Evolutionary conservation across 2,797 vertebrate species (phyloP), one percentile per base, ranked within the genome.

Genomic region (Ptychadena robeensis): DNA sequence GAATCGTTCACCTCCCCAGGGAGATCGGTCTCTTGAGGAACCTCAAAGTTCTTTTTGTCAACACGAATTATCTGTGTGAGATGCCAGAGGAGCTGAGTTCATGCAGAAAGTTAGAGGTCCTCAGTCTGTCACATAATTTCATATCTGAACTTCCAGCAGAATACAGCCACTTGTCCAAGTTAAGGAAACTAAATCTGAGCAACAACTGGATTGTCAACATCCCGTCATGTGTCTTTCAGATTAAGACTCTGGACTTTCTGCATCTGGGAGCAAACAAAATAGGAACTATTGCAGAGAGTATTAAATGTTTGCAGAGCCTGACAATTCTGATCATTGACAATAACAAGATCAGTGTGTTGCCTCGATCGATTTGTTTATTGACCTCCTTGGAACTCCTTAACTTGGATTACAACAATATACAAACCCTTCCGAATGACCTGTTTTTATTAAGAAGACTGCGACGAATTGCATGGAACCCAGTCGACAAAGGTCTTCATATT

Each of bases 401-500:
- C 1, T 86, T 94, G 9, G 95, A 97, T 80, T 94, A 96, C 86
- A 98, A 98, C 0, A 88, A 95, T 85, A 95, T 98, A 15, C 95
- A 96, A 85, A 96, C 91, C 0, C 92, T 98, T 0, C 96, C 97
- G 0, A 90, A 91, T 0, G 96, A 97, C n/a, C 92, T 98, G 88
- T 93, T 95, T 86, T 91, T 92, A 86, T 87, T 98, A 85, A 87
- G 28, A 7, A 87, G 92, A 0, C 91, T 98, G 90, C 86, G 88
- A 65, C 95, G 92, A 88, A 88, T 98, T 0, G 96, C 97, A 0
- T 96, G 94, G 88, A 97, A 97, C 78, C 96, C 96, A 0, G 90
- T 98, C 93, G 96, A 97, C 86, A 97, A 96, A 87, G 97, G 97
- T 31, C 93, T 98, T 9, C 97, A 98, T 88, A 94, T 98, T 9